phyloP scores from a whole-genome alignment of 2,113 vertebrate species.

The Rynchops niger region DNA sequence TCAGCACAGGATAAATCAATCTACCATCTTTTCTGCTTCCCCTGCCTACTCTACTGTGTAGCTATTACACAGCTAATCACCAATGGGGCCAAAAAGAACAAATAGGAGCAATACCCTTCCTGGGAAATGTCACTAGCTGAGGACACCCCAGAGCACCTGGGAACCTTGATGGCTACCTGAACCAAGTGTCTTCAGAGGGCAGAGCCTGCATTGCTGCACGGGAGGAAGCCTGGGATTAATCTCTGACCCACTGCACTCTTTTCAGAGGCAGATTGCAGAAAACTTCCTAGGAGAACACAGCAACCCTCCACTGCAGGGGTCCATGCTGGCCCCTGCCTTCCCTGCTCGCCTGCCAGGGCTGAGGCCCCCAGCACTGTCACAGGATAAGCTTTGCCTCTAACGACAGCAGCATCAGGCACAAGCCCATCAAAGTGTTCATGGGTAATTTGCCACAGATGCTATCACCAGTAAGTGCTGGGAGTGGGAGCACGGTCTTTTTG shows the following conservation, averaged over 20 bases:
- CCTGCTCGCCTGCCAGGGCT: background rate
- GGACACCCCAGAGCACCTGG: background rate
- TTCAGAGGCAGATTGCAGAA: background rate
- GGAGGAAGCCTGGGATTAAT: background rate
- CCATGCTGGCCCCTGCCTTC: background rate
- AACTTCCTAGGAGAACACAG: background rate
- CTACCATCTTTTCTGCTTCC: background rate
- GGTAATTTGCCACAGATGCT: background rate
- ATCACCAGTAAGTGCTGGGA: background rate
- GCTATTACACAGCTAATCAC: background rate
- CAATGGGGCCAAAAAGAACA: fast-evolving
- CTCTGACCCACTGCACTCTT: background rate
- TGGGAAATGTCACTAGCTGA: background rate
- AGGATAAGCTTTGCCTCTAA: background rate
- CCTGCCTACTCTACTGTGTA: fast-evolving
- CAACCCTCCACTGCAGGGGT: background rate
- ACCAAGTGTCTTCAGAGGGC: background rate
- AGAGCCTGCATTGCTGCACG: background rate
- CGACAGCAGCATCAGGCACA: background rate
- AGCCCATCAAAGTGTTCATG: background rate
- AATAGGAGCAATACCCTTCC: background rate
- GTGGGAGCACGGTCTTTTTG: background rate
- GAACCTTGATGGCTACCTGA: background rate
- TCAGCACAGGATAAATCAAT: background rate
- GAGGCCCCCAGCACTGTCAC: background rate